Evolutionary conservation across 2,888 invertebrate genomes (phyloP).

Genomic region (Sceliomorpha sp.): DNA sequence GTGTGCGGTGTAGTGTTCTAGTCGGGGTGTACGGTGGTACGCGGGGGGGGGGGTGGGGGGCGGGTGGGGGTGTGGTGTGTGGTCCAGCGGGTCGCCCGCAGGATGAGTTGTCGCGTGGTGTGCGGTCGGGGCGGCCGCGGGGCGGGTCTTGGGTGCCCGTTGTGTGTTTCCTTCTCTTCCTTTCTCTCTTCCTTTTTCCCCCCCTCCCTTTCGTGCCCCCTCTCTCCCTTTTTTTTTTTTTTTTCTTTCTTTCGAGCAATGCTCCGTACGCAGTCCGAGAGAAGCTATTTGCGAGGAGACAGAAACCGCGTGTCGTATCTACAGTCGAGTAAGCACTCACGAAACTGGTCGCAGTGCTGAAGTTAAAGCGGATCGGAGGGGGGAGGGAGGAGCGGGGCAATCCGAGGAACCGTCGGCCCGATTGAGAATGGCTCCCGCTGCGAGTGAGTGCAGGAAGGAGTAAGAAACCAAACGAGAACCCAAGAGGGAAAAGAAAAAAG

Average conservation of each 20-base stretch:
- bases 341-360: slow-evolving; percentile 31
- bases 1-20: too few species aligned
- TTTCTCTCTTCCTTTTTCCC: slow-evolving; percentile 17
- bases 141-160: too few species aligned
- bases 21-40: too few species aligned
- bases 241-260: slow-evolving; percentile 14
- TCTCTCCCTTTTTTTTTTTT: not conserved
- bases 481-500: slow-evolving; percentile 22
- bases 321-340: slow-evolving; percentile 32
- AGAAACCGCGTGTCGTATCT: slow-evolving; percentile 45
- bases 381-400: slow-evolving; percentile 16
- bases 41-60: too few species aligned
- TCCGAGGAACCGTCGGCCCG: slow-evolving; percentile 50
- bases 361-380: slow-evolving; percentile 22
- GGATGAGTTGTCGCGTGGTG: too few species aligned
- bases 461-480: slow-evolving; percentile 13
- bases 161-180: too few species aligned
- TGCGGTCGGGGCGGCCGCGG: too few species aligned
- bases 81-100: too few species aligned
- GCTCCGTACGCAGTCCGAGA: slow-evolving; percentile 21
- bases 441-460: slow-evolving; percentile 24
- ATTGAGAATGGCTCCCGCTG: slow-evolving; percentile 52
- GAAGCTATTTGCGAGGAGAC: slow-evolving; percentile 29
- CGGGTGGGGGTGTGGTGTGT: too few species aligned
- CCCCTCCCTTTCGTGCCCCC: slow-evolving; percentile 4